Conservation (phyloP, 2,888 invertebrate genomes). For the Minunthozetes semirufus region DNA sequence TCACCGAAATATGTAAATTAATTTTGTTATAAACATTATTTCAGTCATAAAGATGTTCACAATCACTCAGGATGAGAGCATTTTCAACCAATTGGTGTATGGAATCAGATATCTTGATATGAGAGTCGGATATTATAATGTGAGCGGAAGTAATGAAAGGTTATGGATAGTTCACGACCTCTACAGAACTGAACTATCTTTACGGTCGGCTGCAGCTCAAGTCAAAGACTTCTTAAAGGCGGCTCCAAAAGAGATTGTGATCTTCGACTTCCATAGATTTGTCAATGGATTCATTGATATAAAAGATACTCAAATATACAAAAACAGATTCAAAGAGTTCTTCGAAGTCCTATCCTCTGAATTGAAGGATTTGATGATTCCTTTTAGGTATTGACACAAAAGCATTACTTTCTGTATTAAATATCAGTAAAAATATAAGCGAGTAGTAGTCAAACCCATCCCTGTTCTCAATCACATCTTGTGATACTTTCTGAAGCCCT, state of each 20-base stretch:
- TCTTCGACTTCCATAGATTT: constrained; percentile 75
- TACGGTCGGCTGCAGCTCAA: constrained; percentile 51
- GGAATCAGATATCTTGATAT: constrained; percentile 58
- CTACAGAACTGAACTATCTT: constrained; percentile 40
- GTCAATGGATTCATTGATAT: constrained; percentile 49
- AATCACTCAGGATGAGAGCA: constrained; percentile 65
- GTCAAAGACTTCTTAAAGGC: constrained; percentile 60
- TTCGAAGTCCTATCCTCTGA: neutral
- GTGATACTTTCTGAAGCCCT: too few species aligned
- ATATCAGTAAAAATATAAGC: too few species aligned
- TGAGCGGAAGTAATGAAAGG: constrained; percentile 31
- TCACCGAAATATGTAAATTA: neutral
- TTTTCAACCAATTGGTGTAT: constrained; percentile 76
- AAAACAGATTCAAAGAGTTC: neutral
- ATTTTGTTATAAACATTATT: neutral
- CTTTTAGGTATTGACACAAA: neutral
- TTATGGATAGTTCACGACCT: constrained; percentile 44
- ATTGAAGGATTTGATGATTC: constrained; percentile 12
- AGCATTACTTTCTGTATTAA: too few species aligned
- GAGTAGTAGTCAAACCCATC: too few species aligned
- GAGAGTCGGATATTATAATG: constrained; percentile 39
- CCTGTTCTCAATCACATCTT: too few species aligned
- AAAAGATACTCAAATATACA: neutral
- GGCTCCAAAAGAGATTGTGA: constrained; percentile 49
- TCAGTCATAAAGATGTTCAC: constrained; percentile 36